Evolutionary conservation across 2,113 vertebrate species (phyloP).

Genomic region (Periophthalmodon schlosseri): DNA sequence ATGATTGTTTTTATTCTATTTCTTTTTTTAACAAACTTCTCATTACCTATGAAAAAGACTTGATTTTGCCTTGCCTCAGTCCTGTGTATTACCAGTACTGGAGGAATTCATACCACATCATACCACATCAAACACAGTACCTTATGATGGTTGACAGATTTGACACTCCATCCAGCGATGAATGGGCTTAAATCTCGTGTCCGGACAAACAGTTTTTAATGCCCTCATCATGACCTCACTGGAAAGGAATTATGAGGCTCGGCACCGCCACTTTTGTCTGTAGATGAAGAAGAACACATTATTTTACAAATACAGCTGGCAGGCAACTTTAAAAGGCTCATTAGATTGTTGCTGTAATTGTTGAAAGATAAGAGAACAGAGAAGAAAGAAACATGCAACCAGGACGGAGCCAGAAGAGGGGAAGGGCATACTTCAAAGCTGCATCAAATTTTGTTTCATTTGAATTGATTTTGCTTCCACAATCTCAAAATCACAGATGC

Average conservation of each 20-base stretch:
- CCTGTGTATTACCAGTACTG: conserved; percentile 19
- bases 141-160: conserved; percentile 59
- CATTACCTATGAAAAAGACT: conserved; percentile 1
- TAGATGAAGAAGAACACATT: conserved; percentile 70
- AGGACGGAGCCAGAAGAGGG: conserved; percentile 46
- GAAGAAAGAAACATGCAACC: conserved; percentile 62
- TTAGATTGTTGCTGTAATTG: conserved; percentile 76
- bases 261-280: conserved; percentile 53
- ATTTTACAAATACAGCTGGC: conserved; percentile 75
- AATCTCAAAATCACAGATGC: conserved; percentile 70
- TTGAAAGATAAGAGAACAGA: conserved; percentile 80
- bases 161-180: conserved; percentile 50
- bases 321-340: conserved; percentile 75
- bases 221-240: conserved; percentile 63
- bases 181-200: conserved; percentile 55
- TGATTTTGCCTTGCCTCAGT: conserved; percentile 6
- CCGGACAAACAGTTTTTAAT: conserved; percentile 61
- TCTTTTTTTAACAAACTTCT: no score
- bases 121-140: conserved; percentile 56
- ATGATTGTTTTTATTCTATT: no score
- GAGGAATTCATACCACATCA: conserved; percentile 51
- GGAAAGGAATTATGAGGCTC: conserved; percentile 61
- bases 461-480: conserved; percentile 68
- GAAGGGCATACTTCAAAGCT: conserved; percentile 74
- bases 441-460: conserved; percentile 80